Percentiles rank a stretch among this genome's conserved stretches.
Conservation (phyloP, 2,113 vertebrate species). For the Oncorhynchus mykiss region DNA sequence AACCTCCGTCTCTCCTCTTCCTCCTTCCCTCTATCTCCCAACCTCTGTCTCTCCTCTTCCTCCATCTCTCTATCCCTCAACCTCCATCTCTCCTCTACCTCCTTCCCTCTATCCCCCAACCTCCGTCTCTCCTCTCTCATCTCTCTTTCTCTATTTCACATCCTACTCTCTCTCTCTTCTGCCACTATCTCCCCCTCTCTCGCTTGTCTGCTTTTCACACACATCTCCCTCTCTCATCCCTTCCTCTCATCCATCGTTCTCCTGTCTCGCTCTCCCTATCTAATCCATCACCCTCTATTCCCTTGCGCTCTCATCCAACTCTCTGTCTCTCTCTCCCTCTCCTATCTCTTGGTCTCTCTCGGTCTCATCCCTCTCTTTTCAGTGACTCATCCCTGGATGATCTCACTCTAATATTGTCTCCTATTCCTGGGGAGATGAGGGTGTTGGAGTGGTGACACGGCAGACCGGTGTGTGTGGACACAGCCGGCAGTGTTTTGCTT, state of each 20-base stretch:
- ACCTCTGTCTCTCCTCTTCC: too few relatives aligned
- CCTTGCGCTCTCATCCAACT: not conserved
- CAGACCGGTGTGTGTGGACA: constrained; percentile 6
- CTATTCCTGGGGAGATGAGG: not conserved
- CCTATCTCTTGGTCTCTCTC: too few relatives aligned
- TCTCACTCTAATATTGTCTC: not conserved
- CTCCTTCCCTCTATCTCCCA: too few relatives aligned
- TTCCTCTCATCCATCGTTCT: not conserved
- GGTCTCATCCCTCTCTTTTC: not conserved
- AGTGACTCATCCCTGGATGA: constrained; percentile 3
- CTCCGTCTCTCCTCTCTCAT: too few relatives aligned
- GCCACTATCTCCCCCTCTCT: too few relatives aligned
- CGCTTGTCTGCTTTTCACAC: not conserved
- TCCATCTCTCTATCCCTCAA: too few relatives aligned
- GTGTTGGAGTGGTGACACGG: not conserved
- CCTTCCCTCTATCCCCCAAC: too few relatives aligned
- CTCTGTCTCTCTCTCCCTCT: too few relatives aligned
- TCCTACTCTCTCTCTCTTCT: too few relatives aligned
- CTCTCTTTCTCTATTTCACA: too few relatives aligned
- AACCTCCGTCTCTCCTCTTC: not conserved
- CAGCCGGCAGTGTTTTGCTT: not conserved
- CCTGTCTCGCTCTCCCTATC: not conserved
- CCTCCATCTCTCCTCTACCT: too few relatives aligned
- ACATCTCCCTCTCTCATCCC: not conserved
- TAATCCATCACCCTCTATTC: not conserved